Conservation (phyloP, 2,797 vertebrate genomes). For the Garrulus glandarius region DNA sequence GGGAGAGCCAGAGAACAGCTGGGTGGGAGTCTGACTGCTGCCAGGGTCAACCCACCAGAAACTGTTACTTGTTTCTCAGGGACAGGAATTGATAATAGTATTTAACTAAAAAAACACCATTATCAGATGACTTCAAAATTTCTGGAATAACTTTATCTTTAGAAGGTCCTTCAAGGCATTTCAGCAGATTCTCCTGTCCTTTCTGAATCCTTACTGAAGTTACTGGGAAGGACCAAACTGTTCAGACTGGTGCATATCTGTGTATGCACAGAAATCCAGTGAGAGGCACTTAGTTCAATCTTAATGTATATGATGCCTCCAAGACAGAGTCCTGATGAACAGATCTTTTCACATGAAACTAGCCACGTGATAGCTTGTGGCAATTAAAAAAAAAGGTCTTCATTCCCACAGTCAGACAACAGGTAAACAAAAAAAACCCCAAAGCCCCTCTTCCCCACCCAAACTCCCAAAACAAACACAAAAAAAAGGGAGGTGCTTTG, state of each 20-base stretch:
- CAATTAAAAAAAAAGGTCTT: neutral
- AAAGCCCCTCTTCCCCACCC: neutral
- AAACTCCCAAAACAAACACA: neutral
- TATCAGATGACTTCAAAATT: neutral
- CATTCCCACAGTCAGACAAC: neutral
- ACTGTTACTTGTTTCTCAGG: neutral
- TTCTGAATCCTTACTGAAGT: neutral
- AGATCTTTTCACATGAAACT: neutral
- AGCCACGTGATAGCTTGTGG: neutral
- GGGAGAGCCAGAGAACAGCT: neutral
- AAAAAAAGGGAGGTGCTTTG: neutral
- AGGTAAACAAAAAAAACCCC: neutral
- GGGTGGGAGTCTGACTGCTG: neutral
- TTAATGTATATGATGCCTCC: neutral
- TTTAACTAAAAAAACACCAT: neutral
- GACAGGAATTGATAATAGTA: neutral
- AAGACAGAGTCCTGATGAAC: neutral
- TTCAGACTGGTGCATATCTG: neutral
- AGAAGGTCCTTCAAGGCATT: neutral
- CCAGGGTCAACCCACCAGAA: neutral
- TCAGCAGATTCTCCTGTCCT: neutral
- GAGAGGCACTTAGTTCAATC: neutral
- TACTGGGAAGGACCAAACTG: neutral
- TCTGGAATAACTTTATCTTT: neutral
- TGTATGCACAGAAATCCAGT: neutral